Base-by-base conservation (phyloP, 1,140 invertebrate genomes). In the Bombus picipes region DNA sequence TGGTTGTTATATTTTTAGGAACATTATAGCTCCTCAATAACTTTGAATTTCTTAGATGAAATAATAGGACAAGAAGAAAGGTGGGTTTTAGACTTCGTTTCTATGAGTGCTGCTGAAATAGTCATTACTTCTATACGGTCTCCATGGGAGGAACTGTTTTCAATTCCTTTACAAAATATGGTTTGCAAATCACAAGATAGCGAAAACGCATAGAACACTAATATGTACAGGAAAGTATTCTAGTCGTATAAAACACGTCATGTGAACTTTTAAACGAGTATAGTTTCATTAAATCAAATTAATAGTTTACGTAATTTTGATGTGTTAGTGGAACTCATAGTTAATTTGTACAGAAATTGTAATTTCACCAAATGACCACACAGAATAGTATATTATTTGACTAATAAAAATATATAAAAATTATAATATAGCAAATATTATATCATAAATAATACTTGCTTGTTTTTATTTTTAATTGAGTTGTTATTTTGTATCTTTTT, bases 61-160 rank as follows among this genome's bases (percentile, higher is more conserved):
- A 87, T 91, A 9, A 91, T 88, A 5, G 92, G 91, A 8, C 75
- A 81, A 10, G 93, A 95, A 75, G 93, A 94, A 86, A 87, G 65
- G 10, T 95, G 95, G 95, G 91, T 34, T 13, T 81, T 95, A 22
- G 81, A 88, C 37, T 94, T 95, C 68, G 91, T 93, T 28, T 94
- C 94, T 28, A 65, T 70, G 1, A 89, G 86, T 71, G 94, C 94
- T 47, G 90, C 91, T 4, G 92, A 95, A 75, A 92, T 93, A 68
- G 93, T 95, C 12, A 92, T 96, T 12, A 92, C 93, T 84, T 94
- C 95, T 28, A 93, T 96, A 62, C 91, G 92, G 62, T 76, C 89
- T 32, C 95, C 95, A 8, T 96, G 95, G 95, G 95, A 95, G 87
- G 91, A 95, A 86, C 76, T 95, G 12, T 96, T 95, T 83, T 95